Evolutionary conservation across 2,888 invertebrate species (phyloP), one percentile per base, ranked within the genome.

Genomic region (Dicyrtomina minuta): DNA sequence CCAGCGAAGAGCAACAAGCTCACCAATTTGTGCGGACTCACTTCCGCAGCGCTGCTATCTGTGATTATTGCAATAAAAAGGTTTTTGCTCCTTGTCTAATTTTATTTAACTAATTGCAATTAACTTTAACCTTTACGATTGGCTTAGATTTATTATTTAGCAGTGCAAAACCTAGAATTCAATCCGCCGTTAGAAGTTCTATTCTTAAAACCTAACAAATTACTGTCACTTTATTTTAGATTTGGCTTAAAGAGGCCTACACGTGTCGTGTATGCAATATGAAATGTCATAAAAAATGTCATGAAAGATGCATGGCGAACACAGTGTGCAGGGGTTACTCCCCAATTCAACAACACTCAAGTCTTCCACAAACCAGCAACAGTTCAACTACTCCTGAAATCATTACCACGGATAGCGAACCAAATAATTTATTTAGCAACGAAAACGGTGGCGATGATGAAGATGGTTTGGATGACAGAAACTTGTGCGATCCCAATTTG

Each of bases 251-350:
- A 83, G 94, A 94, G 79, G 97, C 95, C 3, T 92, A 93, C 79
- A 92, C 93, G 80, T 97, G 97, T 82, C 87, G 88, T 65, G 89
- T 89, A 74, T 97, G 97, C 80, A 88, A 89, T 0, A 88, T 96
- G 84, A 92, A 93, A 77, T 96, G 96, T 81, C 97, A 97, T 83
- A 96, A 96, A 83, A 97, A 97, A 81, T 97, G 97, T 82, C 89
- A 93, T 74, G 88, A 88, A 12, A 92, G 93, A 80, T 96, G 95
- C 81, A 91, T 90, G 80, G 85, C 86, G 61, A 87, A 88, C 70
- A 88, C 88, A 17, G 84, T 85, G n/a, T 90, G 90, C 77, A 66
- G 73, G 49, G 76, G 76, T n/a, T 73, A 74, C n/a, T 22, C 68
- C 51, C 12, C 39, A 61, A 27, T 24, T 53, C 64, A 39, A 13